Conservation (phyloP, 37 sponge, comb jelly and placozoan genomes). For the Tethya wilhelma region DNA sequence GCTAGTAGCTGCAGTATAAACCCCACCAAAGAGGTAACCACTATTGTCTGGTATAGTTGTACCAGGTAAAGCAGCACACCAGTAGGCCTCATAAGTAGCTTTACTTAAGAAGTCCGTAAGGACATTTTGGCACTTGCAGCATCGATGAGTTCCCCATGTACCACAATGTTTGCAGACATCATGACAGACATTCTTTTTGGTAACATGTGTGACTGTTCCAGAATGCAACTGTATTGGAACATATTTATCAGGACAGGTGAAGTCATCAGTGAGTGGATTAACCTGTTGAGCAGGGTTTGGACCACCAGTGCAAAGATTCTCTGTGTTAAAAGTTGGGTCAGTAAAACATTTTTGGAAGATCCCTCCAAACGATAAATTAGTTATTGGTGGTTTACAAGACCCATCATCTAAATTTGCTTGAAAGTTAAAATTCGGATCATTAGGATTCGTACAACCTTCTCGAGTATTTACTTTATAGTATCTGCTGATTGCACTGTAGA, state of each 20-base stretch:
- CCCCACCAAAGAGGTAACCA: conserved; percentile 73
- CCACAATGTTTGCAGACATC: conserved; percentile 17
- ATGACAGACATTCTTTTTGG: background rate
- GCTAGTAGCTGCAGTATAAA: conserved; percentile 45
- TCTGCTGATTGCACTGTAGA: conserved; percentile 30
- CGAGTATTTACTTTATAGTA: conserved; percentile 67
- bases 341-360: conserved; percentile 59
- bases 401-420: conserved; percentile 59
- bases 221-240: conserved; percentile 35
- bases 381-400: conserved; percentile 17
- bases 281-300: background rate
- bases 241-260: conserved; percentile 47
- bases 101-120: background rate
- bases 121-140: conserved; percentile 20
- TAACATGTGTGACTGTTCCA: conserved; percentile 27
- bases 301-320: conserved; percentile 35
- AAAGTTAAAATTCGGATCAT: conserved; percentile 57
- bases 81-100: conserved; percentile 51
- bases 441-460: conserved; percentile 53
- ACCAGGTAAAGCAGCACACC: conserved; percentile 48
- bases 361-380: conserved; percentile 65
- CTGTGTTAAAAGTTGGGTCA: background rate
- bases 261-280: conserved; percentile 60
- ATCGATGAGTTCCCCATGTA: conserved; percentile 8
- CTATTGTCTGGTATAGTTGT: background rate